Evolutionary conservation across 2,113 vertebrate species (phyloP).

Genomic region (Peromyscus leucopus): DNA sequence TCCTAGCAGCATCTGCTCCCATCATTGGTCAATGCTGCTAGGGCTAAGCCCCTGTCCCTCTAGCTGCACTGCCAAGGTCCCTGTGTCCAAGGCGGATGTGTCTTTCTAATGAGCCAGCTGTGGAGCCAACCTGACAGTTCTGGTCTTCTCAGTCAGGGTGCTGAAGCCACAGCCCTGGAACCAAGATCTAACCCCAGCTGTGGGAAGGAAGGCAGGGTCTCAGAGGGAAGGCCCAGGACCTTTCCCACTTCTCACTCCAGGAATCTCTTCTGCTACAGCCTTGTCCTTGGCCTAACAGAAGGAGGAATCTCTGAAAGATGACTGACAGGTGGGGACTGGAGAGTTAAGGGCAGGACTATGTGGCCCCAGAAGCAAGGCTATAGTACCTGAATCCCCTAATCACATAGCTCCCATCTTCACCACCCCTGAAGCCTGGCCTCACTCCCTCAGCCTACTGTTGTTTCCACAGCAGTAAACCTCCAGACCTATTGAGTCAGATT

Average conservation of each 20-base stretch:
- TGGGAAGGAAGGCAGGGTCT: not conserved
- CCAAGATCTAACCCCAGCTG: not conserved
- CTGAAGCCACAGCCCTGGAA: not conserved
- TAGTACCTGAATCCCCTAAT: not conserved
- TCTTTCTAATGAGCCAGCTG: not conserved
- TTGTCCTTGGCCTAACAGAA: conserved; percentile 20
- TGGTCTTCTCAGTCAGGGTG: not conserved
- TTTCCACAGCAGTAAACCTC: conserved; percentile 30
- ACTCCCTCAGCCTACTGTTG: not conserved
- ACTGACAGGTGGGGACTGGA: not conserved
- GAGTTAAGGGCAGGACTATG: not conserved
- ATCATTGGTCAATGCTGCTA: conserved; percentile 29
- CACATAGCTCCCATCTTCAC: not conserved
- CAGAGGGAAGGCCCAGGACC: not conserved
- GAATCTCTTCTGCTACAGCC: not conserved
- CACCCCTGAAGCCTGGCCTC: not conserved
- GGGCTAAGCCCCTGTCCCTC: not conserved
- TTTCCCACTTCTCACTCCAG: not conserved
- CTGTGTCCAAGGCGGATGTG: not conserved
- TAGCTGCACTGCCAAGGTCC: not conserved
- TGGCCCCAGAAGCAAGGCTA: not conserved
- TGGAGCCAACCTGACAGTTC: conserved; percentile 68
- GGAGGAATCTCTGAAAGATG: not conserved
- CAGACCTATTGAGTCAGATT: not conserved
- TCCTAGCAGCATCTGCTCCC: conserved; percentile 66